These are phyloP conservation scores for Pseudopodoces humilis DNA, from an alignment of 2,113 vertebrate genomes.

Conservation along the genomic window DNA sequence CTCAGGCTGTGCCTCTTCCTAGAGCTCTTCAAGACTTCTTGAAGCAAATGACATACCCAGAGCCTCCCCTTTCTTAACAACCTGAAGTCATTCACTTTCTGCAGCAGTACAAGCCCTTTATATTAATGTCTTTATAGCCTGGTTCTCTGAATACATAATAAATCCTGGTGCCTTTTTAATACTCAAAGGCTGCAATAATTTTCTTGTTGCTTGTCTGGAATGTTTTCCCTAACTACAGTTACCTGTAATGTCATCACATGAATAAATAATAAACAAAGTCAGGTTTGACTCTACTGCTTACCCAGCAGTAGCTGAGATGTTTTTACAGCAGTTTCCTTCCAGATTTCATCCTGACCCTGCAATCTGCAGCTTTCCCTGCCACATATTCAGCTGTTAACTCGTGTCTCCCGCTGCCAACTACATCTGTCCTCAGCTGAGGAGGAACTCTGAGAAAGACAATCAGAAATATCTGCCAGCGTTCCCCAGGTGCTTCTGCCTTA, in stretches of 20 bases:
- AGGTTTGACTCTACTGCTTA: not conserved
- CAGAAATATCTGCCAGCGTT: not conserved
- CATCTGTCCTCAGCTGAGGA: not conserved
- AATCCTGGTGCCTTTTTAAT: not conserved
- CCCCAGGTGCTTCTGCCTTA: not conserved
- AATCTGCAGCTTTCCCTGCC: not conserved
- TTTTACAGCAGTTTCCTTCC: not conserved
- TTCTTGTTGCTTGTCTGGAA: not conserved
- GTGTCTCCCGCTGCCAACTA: not conserved
- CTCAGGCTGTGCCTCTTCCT: not conserved
- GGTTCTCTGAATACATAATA: not conserved
- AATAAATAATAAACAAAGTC: not conserved
- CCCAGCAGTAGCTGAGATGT: not conserved
- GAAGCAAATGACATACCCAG: not conserved
- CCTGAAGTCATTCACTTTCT: not conserved
- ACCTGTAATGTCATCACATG: not conserved
- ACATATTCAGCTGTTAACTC: not conserved
- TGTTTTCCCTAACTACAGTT: not conserved
- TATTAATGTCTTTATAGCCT: not conserved
- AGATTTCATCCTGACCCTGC: not conserved
- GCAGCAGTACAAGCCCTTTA: not conserved
- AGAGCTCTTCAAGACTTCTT: not conserved
- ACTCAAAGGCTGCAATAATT: not conserved
- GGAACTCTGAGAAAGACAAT: no score
- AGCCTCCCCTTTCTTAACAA: not conserved